These are phyloP conservation scores for Chymomyza costata DNA, from an alignment of 1,140 invertebrate species.

Conservation along the genomic window DNA sequence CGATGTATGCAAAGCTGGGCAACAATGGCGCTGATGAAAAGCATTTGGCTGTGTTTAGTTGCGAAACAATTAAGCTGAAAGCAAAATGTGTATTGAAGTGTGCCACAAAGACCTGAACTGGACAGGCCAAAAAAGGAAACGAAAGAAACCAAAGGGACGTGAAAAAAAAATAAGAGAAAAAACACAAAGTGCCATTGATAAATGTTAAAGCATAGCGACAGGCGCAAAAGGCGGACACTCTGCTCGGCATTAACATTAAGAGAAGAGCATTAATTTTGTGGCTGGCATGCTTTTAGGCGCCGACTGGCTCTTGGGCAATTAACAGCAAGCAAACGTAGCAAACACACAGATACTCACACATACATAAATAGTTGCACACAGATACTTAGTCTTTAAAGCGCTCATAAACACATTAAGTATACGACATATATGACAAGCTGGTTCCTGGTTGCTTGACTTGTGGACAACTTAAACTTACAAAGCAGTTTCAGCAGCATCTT, in stretches of 20 bases:
- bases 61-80: constrained; percentile 72
- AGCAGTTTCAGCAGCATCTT: constrained; percentile 36
- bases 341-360: neutral
- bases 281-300: constrained; percentile 20
- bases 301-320: constrained; percentile 30
- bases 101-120: constrained; percentile 8
- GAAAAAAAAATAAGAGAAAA: constrained; percentile 5
- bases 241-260: constrained; percentile 47
- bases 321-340: constrained; percentile 10
- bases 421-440: constrained; percentile 1
- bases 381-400: constrained; percentile 23
- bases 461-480: constrained; percentile 19
- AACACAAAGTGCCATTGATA: constrained; percentile 23
- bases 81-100: constrained; percentile 64
- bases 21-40: constrained; percentile 56
- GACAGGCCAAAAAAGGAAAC: constrained; percentile 15
- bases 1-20: too few relatives aligned
- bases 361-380: too few relatives aligned
- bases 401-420: constrained; percentile 31
- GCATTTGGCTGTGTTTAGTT: constrained; percentile 68
- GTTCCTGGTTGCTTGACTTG: too few relatives aligned
- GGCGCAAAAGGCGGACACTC: constrained; percentile 1
- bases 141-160: too few relatives aligned
- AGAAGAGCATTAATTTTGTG: constrained; percentile 59
- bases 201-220: constrained; percentile 36